These are phyloP conservation scores for Syrmaticus mikado DNA, from an alignment of 2,113 vertebrate genomes.

Conservation along the genomic window DNA sequence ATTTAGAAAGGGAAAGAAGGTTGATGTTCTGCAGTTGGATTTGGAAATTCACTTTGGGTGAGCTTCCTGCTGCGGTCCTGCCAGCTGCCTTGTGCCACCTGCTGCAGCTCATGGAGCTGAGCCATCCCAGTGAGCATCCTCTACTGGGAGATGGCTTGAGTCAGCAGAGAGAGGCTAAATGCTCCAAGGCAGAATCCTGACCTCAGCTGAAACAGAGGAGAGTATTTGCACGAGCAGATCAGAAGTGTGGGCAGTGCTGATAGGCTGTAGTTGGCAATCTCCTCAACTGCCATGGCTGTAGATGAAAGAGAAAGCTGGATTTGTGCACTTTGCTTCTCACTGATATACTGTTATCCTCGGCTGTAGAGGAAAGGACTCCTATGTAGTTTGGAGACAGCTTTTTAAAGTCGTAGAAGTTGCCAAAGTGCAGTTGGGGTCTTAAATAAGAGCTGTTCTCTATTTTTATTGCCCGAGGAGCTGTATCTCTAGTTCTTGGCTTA, in stretches of 20 bases:
- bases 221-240: not conserved
- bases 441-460: not conserved
- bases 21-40: accelerated
- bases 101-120: not conserved
- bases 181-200: not conserved
- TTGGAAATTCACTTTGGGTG: not conserved
- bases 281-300: not conserved
- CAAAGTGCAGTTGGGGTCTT: not conserved
- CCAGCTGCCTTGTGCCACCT: not conserved
- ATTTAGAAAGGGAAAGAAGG: not conserved
- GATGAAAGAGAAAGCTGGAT: not conserved
- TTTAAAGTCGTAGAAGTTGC: not conserved
- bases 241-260: too few relatives aligned
- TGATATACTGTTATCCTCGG: not conserved
- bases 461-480: not conserved
- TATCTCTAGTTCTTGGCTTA: not conserved
- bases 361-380: not conserved
- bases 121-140: not conserved
- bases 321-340: not conserved
- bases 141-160: not conserved
- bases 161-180: not conserved
- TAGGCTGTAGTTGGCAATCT: not conserved
- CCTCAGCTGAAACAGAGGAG: not conserved
- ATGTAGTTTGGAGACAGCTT: not conserved
- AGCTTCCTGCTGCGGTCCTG: not conserved